phyloP scores from a whole-genome alignment of 2,888 invertebrate species.

The Callinectes sapidus region DNA sequence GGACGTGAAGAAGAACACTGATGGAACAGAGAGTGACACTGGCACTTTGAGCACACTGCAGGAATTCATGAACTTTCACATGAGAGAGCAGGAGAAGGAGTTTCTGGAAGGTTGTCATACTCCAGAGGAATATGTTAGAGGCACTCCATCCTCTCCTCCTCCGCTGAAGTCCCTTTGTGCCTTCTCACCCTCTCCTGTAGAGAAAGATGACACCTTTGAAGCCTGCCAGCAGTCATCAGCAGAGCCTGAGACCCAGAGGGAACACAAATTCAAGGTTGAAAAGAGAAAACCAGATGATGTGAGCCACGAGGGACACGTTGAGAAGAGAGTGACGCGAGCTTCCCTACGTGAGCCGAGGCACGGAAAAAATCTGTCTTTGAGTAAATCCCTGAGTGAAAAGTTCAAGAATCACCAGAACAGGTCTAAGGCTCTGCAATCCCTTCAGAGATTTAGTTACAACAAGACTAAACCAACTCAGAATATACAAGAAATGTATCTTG shows the following conservation, averaged over 20 bases:
- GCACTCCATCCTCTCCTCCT: constrained; percentile 49
- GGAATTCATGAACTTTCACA: constrained; percentile 55
- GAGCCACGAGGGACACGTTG: neutral
- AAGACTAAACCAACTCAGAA: neutral
- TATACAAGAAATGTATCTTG: neutral
- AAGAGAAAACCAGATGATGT: neutral
- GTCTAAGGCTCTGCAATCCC: neutral
- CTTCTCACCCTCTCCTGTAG: neutral
- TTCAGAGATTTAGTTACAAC: constrained; percentile 53
- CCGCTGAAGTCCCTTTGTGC: constrained; percentile 15
- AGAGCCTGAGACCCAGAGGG: neutral
- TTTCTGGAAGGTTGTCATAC: constrained; percentile 27
- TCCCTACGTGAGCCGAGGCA: neutral
- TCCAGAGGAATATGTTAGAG: constrained; percentile 41
- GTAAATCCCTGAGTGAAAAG: constrained; percentile 45
- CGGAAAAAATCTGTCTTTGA: neutral
- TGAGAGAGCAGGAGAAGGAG: constrained; percentile 39
- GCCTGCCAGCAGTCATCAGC: neutral
- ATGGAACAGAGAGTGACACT: neutral
- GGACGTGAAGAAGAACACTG: neutral
- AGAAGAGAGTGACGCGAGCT: neutral
- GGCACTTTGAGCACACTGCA: constrained; percentile 42
- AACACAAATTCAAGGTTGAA: neutral
- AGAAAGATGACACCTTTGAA: neutral
- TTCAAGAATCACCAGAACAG: constrained; percentile 46